Conservation (phyloP, 2,797 vertebrate genomes). For the Sternotherus odoratus region DNA sequence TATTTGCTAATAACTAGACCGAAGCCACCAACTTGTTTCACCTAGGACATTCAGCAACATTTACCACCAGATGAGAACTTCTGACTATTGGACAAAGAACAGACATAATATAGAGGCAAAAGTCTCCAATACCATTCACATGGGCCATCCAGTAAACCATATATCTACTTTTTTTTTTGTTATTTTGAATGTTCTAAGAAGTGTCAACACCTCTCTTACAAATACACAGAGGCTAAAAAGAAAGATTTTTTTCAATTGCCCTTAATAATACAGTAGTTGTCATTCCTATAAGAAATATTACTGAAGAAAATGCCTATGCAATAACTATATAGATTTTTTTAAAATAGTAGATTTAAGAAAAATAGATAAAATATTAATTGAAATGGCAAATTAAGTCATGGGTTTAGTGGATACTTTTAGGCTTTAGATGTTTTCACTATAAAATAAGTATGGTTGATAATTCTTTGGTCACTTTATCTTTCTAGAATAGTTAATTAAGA, state of each 20-base stretch:
- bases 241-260: not conserved
- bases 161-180: not conserved
- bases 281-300: not conserved
- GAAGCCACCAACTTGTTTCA: not conserved
- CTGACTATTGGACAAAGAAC: not conserved
- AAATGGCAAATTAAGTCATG: not conserved
- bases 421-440: not conserved
- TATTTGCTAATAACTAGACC: not conserved
- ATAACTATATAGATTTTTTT: not conserved
- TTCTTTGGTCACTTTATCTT: not conserved
- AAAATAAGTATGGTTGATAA: not conserved
- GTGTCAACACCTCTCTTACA: not conserved
- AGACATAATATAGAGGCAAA: not conserved
- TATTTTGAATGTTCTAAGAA: not conserved
- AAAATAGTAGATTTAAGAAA: not conserved
- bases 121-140: not conserved
- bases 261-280: not conserved
- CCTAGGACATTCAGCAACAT: not conserved
- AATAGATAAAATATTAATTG: not conserved
- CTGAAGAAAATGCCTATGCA: not conserved
- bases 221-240: not conserved
- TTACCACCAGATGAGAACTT: not conserved
- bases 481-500: not conserved
- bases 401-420: not conserved
- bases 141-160: not conserved